phyloP scores from a whole-genome alignment of 2,797 vertebrate species.

The Tinamus major region DNA sequence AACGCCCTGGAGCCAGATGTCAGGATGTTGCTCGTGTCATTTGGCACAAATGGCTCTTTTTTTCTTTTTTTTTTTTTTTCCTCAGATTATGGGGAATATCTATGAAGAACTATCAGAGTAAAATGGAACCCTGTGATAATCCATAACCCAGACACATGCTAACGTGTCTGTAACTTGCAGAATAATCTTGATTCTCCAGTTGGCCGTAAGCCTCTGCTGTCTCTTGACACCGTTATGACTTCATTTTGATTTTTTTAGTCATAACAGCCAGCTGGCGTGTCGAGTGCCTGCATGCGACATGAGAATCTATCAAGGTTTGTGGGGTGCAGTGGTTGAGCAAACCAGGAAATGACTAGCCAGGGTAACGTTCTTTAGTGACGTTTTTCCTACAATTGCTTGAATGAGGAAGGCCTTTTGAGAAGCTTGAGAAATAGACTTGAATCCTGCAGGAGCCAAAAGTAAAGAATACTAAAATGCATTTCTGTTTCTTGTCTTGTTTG shows the following conservation, averaged over 20 bases:
- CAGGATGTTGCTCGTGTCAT: neutral
- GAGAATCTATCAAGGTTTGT: neutral
- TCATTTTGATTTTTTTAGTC: neutral
- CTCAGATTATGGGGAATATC: neutral
- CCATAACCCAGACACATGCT: neutral
- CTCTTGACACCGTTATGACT: neutral
- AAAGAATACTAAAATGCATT: neutral
- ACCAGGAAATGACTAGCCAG: neutral
- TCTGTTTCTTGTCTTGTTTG: constrained; percentile 15
- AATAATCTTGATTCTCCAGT: neutral
- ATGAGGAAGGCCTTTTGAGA: neutral
- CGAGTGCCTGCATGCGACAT: neutral
- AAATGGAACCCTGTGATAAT: neutral
- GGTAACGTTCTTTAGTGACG: neutral
- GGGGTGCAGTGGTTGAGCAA: neutral
- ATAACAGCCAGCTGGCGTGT: neutral
- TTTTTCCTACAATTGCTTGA: neutral
- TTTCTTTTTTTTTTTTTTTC: neutral
- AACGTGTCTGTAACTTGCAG: fast-evolving
- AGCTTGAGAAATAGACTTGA: constrained; percentile 4
- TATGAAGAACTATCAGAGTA: neutral
- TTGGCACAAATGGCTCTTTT: neutral
- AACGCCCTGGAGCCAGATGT: neutral
- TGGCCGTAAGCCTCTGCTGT: neutral
- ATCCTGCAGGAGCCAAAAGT: neutral